Evolutionary conservation across 2,888 invertebrate species (phyloP).

Genomic region (Lymantria dispar): DNA sequence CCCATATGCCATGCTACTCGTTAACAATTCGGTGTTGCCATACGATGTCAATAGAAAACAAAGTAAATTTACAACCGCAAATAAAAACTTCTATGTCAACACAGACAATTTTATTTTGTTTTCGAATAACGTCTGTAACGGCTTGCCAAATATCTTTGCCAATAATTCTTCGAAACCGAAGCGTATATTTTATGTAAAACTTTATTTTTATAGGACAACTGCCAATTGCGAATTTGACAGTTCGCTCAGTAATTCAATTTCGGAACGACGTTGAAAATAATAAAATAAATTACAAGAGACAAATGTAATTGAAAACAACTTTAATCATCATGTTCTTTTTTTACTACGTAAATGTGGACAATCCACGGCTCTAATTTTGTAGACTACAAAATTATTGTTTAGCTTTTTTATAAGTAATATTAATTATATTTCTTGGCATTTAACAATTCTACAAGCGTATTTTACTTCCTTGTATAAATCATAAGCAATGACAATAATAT

Average conservation of each 20-base stretch:
- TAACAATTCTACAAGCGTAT: too few relatives aligned
- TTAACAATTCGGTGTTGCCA: too few relatives aligned
- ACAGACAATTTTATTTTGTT: constrained; percentile 25
- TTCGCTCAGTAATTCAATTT: too few relatives aligned
- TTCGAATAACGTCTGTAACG: constrained; percentile 24
- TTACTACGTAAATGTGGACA: too few relatives aligned
- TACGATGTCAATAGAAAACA: not conserved
- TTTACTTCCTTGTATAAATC: too few relatives aligned
- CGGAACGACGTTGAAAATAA: constrained; percentile 4
- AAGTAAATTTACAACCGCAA: constrained; percentile 22
- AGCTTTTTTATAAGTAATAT: too few relatives aligned
- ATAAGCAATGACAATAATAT: too few relatives aligned
- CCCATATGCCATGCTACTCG: too few relatives aligned
- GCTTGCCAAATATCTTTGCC: constrained; percentile 30
- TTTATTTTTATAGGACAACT: constrained; percentile 12
- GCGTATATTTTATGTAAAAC: constrained; percentile 9
- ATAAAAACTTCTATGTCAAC: constrained; percentile 30
- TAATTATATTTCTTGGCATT: too few relatives aligned
- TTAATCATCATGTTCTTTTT: too few relatives aligned
- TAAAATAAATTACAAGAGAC: constrained; percentile 6
- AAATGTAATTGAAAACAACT: constrained; percentile 11
- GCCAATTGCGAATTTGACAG: constrained; percentile 19
- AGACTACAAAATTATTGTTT: too few relatives aligned
- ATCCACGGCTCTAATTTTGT: too few relatives aligned
- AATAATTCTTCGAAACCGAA: constrained; percentile 16